Percentiles rank a stretch among this genome's conserved stretches.
Evolutionary conservation across 2,797 vertebrate species (phyloP).

Genomic region (Erethizon dorsatum): DNA sequence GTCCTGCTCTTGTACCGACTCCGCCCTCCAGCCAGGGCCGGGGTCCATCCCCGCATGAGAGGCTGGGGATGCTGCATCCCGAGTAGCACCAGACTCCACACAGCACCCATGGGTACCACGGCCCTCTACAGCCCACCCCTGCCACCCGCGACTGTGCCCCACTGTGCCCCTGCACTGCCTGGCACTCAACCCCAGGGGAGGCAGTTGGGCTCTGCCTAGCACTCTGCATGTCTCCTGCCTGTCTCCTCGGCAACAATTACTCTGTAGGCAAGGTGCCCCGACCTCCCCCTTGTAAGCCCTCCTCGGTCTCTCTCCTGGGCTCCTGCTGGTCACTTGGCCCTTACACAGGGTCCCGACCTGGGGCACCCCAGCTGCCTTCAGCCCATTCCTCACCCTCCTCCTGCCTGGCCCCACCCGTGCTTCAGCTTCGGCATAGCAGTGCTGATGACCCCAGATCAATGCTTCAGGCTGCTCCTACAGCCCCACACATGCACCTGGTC

Average conservation of each 20-base stretch:
- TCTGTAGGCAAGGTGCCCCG: too few relatives aligned
- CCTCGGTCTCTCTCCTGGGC: not conserved
- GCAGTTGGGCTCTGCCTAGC: not conserved
- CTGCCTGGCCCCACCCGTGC: not conserved
- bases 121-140: not conserved
- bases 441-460: not conserved
- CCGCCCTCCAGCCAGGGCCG: not conserved
- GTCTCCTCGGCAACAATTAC: not conserved
- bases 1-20: fast-evolving
- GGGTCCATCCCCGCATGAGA: not conserved
- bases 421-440: not conserved
- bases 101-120: not conserved
- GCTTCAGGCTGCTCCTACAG: not conserved
- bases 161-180: not conserved
- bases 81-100: not conserved
- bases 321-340: not conserved
- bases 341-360: fast-evolving
- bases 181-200: fast-evolving
- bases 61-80: not conserved
- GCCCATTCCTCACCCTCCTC: not conserved
- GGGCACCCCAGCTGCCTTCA: not conserved
- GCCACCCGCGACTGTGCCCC: not conserved
- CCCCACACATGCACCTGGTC: not conserved
- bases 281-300: not conserved
- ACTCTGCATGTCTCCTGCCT: fast-evolving